These are phyloP conservation scores for Tortrix viridana DNA, from an alignment of 2,888 invertebrate genomes.

Conservation along the genomic window DNA sequence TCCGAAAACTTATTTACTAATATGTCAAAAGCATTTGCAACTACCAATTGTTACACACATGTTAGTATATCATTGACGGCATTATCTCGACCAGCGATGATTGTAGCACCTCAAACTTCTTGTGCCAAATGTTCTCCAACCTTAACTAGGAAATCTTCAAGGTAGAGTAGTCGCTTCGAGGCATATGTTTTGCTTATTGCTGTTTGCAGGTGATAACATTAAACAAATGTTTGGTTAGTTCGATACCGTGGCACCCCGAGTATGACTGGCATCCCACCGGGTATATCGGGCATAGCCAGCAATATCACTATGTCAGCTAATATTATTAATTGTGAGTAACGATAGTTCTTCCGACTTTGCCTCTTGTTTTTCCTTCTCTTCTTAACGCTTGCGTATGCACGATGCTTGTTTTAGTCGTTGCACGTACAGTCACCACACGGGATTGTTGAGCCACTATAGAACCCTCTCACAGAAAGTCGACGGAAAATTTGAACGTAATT, in stretches of 20 bases:
- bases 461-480: too few relatives aligned
- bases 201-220: conserved; percentile 82
- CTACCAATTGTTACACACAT: too few relatives aligned
- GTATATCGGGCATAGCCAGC: conserved; percentile 50
- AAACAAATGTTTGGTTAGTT: conserved; percentile 83
- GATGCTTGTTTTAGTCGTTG: conserved; percentile 25
- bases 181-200: conserved; percentile 76
- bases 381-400: conserved; percentile 31
- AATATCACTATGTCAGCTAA: conserved; percentile 63
- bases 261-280: conserved; percentile 52
- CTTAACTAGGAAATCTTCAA: conserved; percentile 19
- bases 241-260: conserved; percentile 75
- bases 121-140: conserved; percentile 18
- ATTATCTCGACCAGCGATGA: conserved; percentile 2
- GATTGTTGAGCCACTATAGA: too few relatives aligned
- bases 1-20: too few relatives aligned
- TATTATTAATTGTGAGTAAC: conserved; percentile 71
- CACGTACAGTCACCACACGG: too few relatives aligned
- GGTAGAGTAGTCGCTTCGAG: conserved; percentile 66
- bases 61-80: too few relatives aligned
- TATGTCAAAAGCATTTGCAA: too few relatives aligned
- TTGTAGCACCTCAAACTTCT: conserved; percentile 19
- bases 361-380: conserved; percentile 22
- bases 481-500: too few relatives aligned
- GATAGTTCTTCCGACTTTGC: conserved; percentile 40